Percentiles rank a stretch among this genome's conserved stretches.
These are phyloP conservation scores for Pitta sordida DNA, from an alignment of 2,113 vertebrate genomes.

Conservation along the genomic window DNA sequence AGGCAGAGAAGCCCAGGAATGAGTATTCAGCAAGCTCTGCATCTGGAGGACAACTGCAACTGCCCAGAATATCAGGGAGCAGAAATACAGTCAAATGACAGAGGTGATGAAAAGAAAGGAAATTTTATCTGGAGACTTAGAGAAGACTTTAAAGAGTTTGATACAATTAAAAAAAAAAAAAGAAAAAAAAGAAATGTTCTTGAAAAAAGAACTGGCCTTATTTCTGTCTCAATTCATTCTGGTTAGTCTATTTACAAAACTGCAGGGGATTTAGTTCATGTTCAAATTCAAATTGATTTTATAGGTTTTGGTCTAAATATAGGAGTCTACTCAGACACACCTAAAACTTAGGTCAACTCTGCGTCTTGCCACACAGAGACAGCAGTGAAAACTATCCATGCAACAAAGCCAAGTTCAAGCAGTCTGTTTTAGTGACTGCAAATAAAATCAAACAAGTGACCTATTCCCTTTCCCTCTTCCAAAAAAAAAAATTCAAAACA, in stretches of 20 bases:
- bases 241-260: background rate
- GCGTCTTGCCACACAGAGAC: background rate
- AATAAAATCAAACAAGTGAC: background rate
- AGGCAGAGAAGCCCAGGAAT: background rate
- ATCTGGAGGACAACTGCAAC: background rate
- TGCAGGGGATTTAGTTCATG: background rate
- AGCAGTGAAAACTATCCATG: background rate
- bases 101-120: background rate
- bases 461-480: conserved; percentile 3
- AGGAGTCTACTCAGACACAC: background rate
- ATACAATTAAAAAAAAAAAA: background rate
- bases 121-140: background rate
- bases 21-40: background rate
- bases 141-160: background rate
- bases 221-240: background rate
- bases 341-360: background rate
- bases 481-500: conserved; percentile 22
- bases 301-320: background rate
- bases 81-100: background rate
- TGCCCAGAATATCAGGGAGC: background rate
- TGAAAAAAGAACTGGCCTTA: background rate
- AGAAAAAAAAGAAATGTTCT: background rate
- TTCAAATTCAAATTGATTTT: background rate
- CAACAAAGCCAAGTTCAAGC: background rate
- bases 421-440: background rate